Evolutionary conservation across 2,113 vertebrate genomes (phyloP), one percentile per base, ranked within the genome.

Genomic region (Muntiacus reevesi): DNA sequence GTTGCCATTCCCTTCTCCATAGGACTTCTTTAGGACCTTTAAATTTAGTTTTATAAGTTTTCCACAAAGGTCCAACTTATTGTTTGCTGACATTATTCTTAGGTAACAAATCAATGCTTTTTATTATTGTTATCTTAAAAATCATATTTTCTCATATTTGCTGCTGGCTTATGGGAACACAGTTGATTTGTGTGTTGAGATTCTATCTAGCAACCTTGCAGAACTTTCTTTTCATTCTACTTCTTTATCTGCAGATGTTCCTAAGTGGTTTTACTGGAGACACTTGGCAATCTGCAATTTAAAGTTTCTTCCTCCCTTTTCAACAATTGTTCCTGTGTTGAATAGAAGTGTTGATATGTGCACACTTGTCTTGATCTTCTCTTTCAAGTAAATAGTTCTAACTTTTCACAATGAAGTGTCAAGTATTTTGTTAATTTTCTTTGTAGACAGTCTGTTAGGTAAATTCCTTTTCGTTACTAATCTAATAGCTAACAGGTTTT

Each of bases 251-350:
- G 40, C 17, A 40, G 25, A 59, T 47, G n/a, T 84, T 74, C 30
- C 25, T 88, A 81, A 93, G 59, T 54, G 45, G n/a, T 93, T 95
- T 95, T 89, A 89, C 52, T 95, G 54, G 85, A 64, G 64, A 79
- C 28, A 87, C 9, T 59, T 45, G 12, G 13, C 33, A 5, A 21
- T 60, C 55, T 94, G 16, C 11, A 92, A 47, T 79, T 83, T 62
- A 81, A 81, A 40, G 10, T 71, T 52, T 7, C 27, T 60, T 43
- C 59, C 27, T 85, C 27, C 1, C 43, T 59, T 95, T 87, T 59
- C 36, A 16, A 76, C 19, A 27, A 57, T 27, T 28, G 47, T 95
- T 89, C 96, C n/a, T 12, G 25, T n/a, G 7, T 54, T 79, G 27
- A 78, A n/a, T 8, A 15, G 28, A 76, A 76, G n/a, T 40, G 28